Evolutionary conservation across 2,113 vertebrate species (phyloP).

Genomic region (Ondatra zibethicus): DNA sequence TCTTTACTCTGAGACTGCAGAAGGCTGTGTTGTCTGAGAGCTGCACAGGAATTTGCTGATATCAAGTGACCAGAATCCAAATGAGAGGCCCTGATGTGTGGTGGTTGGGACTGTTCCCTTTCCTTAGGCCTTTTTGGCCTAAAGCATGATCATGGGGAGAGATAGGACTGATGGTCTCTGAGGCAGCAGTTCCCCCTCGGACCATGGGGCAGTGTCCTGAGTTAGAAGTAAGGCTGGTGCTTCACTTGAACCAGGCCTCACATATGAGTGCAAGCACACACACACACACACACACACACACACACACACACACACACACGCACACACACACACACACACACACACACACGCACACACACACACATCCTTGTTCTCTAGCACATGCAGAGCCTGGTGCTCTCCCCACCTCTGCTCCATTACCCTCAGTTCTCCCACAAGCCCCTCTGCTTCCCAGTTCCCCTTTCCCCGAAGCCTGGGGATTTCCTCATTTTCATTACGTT

Average conservation of each 20-base stretch:
- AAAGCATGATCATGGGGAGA: fast-evolving
- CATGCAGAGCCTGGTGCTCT: neutral
- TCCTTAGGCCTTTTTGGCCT: neutral
- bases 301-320: neutral
- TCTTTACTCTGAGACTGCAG: neutral
- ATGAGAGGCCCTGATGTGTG: fast-evolving
- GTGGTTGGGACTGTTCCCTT: neutral
- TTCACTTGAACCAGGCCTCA: neutral
- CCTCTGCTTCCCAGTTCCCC: neutral
- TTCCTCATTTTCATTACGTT: neutral
- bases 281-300: neutral
- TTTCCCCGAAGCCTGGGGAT: constrained; percentile 3
- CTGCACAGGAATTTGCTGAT: fast-evolving
- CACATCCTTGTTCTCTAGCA: neutral
- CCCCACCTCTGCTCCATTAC: neutral
- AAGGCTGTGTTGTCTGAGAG: neutral
- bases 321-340: neutral
- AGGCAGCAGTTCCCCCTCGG: neutral
- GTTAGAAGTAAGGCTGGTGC: neutral
- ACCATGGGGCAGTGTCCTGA: neutral
- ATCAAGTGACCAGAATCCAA: neutral
- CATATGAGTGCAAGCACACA: neutral
- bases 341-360: no score
- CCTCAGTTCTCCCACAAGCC: neutral
- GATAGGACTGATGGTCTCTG: neutral